Evolutionary conservation across 2,888 invertebrate species (phyloP).

Genomic region (Melanostoma mellinum): DNA sequence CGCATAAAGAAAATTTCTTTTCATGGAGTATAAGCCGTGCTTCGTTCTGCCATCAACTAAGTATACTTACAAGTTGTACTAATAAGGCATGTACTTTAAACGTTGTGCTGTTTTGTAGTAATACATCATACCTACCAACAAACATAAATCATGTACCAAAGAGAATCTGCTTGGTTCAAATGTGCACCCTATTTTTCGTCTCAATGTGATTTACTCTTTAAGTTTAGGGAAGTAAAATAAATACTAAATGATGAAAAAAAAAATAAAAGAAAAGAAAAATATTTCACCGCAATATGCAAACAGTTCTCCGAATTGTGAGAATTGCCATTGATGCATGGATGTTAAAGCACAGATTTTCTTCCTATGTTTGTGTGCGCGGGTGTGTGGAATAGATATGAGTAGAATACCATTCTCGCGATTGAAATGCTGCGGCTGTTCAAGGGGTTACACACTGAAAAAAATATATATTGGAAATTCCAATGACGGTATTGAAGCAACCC

Average conservation of each 20-base stretch:
- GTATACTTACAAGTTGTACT: conserved; percentile 1
- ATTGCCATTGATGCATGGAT: not conserved
- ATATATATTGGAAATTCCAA: too few species aligned
- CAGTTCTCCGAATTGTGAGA: conserved; percentile 1
- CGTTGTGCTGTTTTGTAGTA: not conserved
- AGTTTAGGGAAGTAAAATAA: conserved; percentile 5
- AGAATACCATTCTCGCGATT: too few species aligned
- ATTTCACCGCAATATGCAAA: not conserved
- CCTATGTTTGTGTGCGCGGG: too few species aligned
- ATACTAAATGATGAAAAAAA: not conserved
- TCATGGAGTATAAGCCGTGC: conserved; percentile 3
- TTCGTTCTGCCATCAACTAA: conserved; percentile 4
- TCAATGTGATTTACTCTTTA: conserved; percentile 9
- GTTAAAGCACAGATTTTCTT: too few species aligned
- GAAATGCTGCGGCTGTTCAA: too few species aligned
- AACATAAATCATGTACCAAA: conserved; percentile 11
- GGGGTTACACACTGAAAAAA: too few species aligned
- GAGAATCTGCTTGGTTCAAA: not conserved
- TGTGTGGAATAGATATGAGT: too few species aligned
- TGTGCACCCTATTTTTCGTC: conserved; percentile 5
- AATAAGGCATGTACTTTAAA: conserved; percentile 9
- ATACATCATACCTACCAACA: not conserved
- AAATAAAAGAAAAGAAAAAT: not conserved
- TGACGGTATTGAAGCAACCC: too few species aligned
- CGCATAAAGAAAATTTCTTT: conserved; percentile 6